Conservation (phyloP, 2,113 vertebrate species). For the Protomyctophum bolini region DNA sequence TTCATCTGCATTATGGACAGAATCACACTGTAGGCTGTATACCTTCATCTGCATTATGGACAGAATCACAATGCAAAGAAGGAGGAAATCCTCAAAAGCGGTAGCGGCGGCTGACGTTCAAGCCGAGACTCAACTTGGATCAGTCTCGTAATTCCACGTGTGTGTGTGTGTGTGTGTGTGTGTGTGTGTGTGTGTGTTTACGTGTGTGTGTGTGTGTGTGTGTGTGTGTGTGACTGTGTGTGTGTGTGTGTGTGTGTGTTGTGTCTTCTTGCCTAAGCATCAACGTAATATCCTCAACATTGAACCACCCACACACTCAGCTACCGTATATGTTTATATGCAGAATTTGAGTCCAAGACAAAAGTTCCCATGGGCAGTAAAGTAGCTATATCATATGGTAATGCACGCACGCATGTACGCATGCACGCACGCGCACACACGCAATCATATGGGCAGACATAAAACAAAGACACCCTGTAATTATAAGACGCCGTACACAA, state of each 20-base stretch:
- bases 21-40: too few species aligned
- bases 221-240: background rate
- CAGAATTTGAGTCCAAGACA: too few species aligned
- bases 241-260: background rate
- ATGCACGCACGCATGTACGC: slow-evolving; percentile 16
- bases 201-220: background rate
- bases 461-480: slow-evolving; percentile 67
- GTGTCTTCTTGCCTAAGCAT: slow-evolving; percentile 58
- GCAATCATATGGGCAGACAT: slow-evolving; percentile 35
- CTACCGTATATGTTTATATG: slow-evolving; percentile 5
- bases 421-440: slow-evolving; percentile 14
- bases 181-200: background rate
- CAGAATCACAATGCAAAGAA: too few species aligned
- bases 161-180: background rate
- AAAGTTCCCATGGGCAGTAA: too few species aligned
- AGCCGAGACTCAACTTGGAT: background rate
- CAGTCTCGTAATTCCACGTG: background rate
- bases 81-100: too few species aligned
- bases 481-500: slow-evolving; percentile 63
- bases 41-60: too few species aligned
- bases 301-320: slow-evolving; percentile 57
- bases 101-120: background rate
- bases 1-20: too few species aligned
- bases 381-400: too few species aligned
- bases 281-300: slow-evolving; percentile 51